Evolutionary conservation across 1,140 invertebrate species (phyloP).

Genomic region (Drosophila novamexicana): DNA sequence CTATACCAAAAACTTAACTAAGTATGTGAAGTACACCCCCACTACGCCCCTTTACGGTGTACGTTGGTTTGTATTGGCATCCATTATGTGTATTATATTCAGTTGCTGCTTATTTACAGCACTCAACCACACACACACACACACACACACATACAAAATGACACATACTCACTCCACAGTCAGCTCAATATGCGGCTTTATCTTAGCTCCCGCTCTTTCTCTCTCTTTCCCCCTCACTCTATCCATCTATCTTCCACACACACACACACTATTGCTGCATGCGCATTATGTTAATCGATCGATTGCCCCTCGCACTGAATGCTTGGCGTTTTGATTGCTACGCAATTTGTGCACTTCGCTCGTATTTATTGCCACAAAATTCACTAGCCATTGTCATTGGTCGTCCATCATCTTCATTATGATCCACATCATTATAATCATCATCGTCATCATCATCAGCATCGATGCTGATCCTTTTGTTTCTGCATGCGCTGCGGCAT

Average conservation of each 20-base stretch:
- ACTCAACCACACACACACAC: constrained; percentile 14
- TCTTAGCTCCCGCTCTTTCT: constrained; percentile 3
- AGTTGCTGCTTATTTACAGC: constrained; percentile 54
- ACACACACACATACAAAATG: constrained; percentile 2
- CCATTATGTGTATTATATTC: constrained; percentile 44
- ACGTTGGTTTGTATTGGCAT: constrained; percentile 49
- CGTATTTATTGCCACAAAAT: constrained; percentile 72
- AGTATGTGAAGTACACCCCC: constrained; percentile 37
- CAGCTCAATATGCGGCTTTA: constrained; percentile 9
- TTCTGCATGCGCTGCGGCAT: constrained; percentile 41
- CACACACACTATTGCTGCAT: constrained; percentile 18
- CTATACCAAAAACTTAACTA: constrained; percentile 30
- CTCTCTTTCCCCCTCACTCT: constrained; percentile 12
- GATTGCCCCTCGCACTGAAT: constrained; percentile 29
- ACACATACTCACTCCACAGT: constrained; percentile 20
- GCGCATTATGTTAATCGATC: constrained; percentile 57
- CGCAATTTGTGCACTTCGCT: constrained; percentile 37
- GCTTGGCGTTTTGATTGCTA: constrained; percentile 50
- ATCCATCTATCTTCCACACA: not conserved
- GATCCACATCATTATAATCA: constrained; percentile 30
- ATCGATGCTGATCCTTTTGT: constrained; percentile 46
- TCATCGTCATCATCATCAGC: constrained; percentile 24
- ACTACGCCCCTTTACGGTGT: constrained; percentile 9
- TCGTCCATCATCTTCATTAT: constrained; percentile 58
- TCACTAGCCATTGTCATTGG: constrained; percentile 60